These are phyloP conservation scores for Scaptomyza hsui DNA, from an alignment of 1,140 invertebrate species.

Conservation along the genomic window DNA sequence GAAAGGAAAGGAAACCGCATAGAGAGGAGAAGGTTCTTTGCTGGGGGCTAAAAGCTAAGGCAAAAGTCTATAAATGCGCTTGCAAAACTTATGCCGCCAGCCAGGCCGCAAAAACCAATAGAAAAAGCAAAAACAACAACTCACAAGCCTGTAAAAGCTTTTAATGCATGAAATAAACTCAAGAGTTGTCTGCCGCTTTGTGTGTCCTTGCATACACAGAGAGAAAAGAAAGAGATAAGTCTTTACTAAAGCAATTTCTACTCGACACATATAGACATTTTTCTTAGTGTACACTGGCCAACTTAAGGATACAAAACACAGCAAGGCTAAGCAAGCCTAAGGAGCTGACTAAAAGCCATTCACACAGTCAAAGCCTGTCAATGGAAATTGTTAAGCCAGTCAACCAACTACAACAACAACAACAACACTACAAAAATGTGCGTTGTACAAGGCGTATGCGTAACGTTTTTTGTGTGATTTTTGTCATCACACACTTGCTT, in stretches of 20 bases:
- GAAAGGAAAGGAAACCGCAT: conserved; percentile 29
- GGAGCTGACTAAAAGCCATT: conserved; percentile 25
- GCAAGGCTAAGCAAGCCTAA: conserved; percentile 4
- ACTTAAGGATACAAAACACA: conserved; percentile 7
- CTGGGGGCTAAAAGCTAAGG: conserved; percentile 25
- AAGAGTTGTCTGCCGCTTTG: conserved; percentile 47
- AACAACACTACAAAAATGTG: conserved; percentile 21
- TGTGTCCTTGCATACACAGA: conserved; percentile 23
- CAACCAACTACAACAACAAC: conserved; percentile 12
- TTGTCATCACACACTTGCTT: conserved; percentile 33
- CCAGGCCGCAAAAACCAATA: conserved; percentile 57
- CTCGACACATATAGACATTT: no score
- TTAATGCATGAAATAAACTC: conserved; percentile 68
- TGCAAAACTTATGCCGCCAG: conserved; percentile 64
- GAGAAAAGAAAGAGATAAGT: no score
- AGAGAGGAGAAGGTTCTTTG: not conserved
- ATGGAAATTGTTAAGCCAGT: conserved; percentile 68
- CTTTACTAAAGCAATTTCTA: no score
- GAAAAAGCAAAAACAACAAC: conserved; percentile 46
- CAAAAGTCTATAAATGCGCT: conserved; percentile 73
- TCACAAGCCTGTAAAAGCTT: conserved; percentile 51
- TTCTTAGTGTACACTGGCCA: conserved; percentile 1
- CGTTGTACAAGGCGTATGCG: conserved; percentile 72
- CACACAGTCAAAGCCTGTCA: conserved; percentile 36
- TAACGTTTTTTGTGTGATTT: conserved; percentile 61